Base-by-base conservation (phyloP, 2,888 invertebrate species). In the Proisotoma minuta region DNA sequence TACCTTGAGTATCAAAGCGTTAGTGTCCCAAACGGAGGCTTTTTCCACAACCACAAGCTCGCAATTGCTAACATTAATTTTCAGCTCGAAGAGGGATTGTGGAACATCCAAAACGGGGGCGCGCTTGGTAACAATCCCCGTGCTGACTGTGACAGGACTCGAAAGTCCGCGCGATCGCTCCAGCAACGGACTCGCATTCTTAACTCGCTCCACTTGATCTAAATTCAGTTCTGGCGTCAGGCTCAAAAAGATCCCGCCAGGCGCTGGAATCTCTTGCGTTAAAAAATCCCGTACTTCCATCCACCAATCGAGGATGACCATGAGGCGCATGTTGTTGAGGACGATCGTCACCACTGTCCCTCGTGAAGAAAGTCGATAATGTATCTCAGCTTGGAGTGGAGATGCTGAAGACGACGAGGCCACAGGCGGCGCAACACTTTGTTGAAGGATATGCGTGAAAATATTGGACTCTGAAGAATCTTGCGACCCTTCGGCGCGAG, bases 41-140 rank as follows among this genome's bases (percentile, higher is more conserved):
- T 96, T 89, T 78, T 98, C 97, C 0, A 98, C 89, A 34, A 97
- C 83, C 29, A 98, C 92, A 61, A 98, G 81, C 79, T 99, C 96
- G 2, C 95, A 96, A 78, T 97, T 93, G 0, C 93, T 94, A 26
- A 97, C 86, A 78, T 96, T 97, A 59, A 98, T 81, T 77, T 93
- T 93, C 34, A 96, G 80, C 78, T 96, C 95, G 78, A 88, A 83
- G 1, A 84, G 85, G 12, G 77, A 65, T 26, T 75, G 76, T 20
- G 73, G 76, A 60, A 65, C 77, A 62, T 78, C 78, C 2, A 77
- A 71, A 48, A 78, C 71, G 2, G 79, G 78, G 27, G 77, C 78
- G 59, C 79, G 69, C 69, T 77, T 78, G 2, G 79, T 79, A 60
- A 78, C 75, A 18, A 79, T 78, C 12, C 80, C 79, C 22, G 77